These are phyloP conservation scores for Sphinx pinastri DNA, from an alignment of 2,888 invertebrate species.

Conservation along the genomic window DNA sequence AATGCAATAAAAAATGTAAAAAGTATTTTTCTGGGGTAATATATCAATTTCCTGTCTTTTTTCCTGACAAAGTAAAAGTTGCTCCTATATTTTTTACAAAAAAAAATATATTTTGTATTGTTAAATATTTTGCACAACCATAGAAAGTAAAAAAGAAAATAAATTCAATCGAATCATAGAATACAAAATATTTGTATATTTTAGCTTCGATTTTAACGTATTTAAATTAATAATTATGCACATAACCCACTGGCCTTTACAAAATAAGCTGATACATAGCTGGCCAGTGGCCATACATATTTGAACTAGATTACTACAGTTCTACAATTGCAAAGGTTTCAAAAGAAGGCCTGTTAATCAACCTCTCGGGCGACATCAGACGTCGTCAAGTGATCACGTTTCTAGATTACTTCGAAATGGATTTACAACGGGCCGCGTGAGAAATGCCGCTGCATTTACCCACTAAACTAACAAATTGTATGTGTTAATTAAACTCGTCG, in stretches of 20 bases:
- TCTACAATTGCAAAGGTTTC: not conserved
- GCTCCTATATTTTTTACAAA: too few species aligned
- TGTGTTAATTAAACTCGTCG: constrained; percentile 14
- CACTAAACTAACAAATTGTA: constrained; percentile 26
- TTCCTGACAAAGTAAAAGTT: too few species aligned
- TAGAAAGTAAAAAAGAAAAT: too few species aligned
- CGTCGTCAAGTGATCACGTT: constrained; percentile 49
- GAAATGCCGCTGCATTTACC: constrained; percentile 38
- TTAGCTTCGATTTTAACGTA: too few species aligned
- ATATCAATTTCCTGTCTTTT: too few species aligned
- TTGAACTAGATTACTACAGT: not conserved
- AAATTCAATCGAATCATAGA: too few species aligned
- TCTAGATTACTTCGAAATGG: constrained; percentile 58
- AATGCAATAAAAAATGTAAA: too few species aligned
- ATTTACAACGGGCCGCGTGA: constrained; percentile 41
- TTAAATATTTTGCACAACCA: too few species aligned
- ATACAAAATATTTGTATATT: too few species aligned
- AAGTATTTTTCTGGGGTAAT: too few species aligned
- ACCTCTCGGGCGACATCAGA: constrained; percentile 48
- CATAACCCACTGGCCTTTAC: not conserved
- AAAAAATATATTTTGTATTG: too few species aligned
- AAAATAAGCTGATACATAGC: not conserved
- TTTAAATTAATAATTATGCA: not conserved
- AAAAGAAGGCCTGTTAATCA: constrained; percentile 17
- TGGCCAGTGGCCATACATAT: too few species aligned